Evolutionary conservation across 2,888 invertebrate species (phyloP), one percentile per base, ranked within the genome.

Genomic region (Trissolcus japonicus): DNA sequence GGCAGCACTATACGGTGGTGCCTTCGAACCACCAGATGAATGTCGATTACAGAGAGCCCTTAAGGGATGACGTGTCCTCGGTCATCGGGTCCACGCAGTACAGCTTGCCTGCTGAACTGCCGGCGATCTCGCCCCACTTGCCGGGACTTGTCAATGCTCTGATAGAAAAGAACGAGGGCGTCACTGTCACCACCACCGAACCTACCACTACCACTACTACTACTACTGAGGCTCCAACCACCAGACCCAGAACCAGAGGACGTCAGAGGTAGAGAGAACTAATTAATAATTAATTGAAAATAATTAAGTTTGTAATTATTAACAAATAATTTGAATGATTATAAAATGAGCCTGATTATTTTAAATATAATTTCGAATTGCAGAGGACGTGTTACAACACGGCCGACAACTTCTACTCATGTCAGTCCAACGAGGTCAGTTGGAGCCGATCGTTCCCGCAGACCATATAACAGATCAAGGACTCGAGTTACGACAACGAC

Each of bases 121-220:
- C 92, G 1, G 89, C 91, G 0, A 89, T 92, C 51, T 92, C 91
- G 14, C 91, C 92, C 0, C 91, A 92, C 79, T 88, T 93, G 29
- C 92, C 93, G 1, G 91, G 92, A 0, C 85, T 93, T 21, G 91
- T 93, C 0, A 93, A 93, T 82, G 91, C 92, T 35, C 86, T 93
- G 40, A 90, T 92, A 80, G 92, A 93, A 73, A 89, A 90, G 76
- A 81, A 79, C n/a, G 77, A 79, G 35, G 80, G 85, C 0, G 80
- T 85, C 4, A 81, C 85, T 1, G 78, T 86, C 4, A 80, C 83
- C 1, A 80, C 86, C 1, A 80, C 82, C 0, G 80, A 84, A 0
- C 80, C 81, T 2, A 82, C 85, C 1, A 81, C 79, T 0, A 51
- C 69, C 6, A 60, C 69, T 16, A 62, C 69, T 2, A 82, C 80